Percentiles rank a stretch among this genome's conserved stretches.
Evolutionary conservation across 2,888 invertebrate species (phyloP).

Genomic region (Oscheius sp.): DNA sequence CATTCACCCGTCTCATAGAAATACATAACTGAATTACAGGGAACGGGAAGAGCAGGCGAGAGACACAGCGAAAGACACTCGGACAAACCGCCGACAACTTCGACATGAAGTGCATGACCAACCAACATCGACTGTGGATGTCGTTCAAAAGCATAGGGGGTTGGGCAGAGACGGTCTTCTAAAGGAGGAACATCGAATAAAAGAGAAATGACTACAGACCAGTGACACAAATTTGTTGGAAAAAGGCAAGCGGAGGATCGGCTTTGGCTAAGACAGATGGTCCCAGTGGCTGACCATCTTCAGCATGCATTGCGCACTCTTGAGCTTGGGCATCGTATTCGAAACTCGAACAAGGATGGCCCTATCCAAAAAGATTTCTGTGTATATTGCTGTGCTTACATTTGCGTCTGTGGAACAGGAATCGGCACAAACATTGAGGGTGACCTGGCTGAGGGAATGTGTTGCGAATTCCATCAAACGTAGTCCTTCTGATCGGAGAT

Average conservation of each 20-base stretch:
- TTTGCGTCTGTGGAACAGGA: constrained; percentile 58
- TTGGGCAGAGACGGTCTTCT: constrained; percentile 58
- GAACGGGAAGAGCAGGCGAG: constrained; percentile 45
- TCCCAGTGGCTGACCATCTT: constrained; percentile 67
- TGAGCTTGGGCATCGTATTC: constrained; percentile 67
- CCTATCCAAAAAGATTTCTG: constrained; percentile 36
- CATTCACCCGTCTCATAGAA: constrained; percentile 72
- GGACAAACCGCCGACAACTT: constrained; percentile 57
- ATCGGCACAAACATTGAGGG: constrained; percentile 65
- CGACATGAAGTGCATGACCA: constrained; percentile 58
- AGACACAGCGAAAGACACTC: constrained; percentile 69
- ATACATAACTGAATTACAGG: constrained; percentile 66
- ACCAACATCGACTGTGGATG: constrained; percentile 67
- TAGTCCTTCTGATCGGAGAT: constrained; percentile 65
- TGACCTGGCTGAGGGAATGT: constrained; percentile 60
- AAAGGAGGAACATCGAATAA: constrained; percentile 24
- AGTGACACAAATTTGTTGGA: constrained; percentile 70
- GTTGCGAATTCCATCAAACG: constrained; percentile 63
- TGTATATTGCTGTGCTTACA: constrained; percentile 20
- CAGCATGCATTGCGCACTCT: constrained; percentile 63
- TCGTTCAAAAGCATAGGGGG: constrained; percentile 70
- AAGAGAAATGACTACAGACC: constrained; percentile 45
- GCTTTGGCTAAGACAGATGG: constrained; percentile 60
- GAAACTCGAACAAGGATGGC: constrained; percentile 65
- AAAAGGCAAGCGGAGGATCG: constrained; percentile 57